Conservation (phyloP, 1,140 invertebrate genomes). For the Trichomalopsis sarcophagae region DNA sequence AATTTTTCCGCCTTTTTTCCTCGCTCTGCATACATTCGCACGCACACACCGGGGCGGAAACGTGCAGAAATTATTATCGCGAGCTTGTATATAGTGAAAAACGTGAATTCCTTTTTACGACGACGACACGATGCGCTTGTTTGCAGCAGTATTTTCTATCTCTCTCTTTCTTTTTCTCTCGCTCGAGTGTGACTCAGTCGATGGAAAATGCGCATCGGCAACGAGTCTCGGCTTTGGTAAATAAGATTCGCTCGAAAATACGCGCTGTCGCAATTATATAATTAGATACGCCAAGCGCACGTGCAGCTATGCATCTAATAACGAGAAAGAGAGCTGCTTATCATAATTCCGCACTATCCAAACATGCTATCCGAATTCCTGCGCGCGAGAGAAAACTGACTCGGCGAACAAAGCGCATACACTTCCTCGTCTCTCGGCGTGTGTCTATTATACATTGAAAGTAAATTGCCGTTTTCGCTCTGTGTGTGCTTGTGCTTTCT, state of each 20-base stretch:
- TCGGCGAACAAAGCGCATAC: neutral
- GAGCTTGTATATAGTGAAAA: too few relatives aligned
- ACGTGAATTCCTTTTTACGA: too few relatives aligned
- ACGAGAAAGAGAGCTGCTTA: neutral
- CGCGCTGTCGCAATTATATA: constrained; percentile 7
- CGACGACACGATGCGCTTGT: too few relatives aligned
- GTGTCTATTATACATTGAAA: neutral
- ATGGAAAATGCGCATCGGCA: neutral
- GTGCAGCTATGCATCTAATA: constrained; percentile 18
- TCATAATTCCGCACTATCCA: constrained; percentile 4
- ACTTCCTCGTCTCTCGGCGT: neutral
- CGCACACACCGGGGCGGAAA: too few relatives aligned
- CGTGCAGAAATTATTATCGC: too few relatives aligned
- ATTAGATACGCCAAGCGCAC: constrained; percentile 1
- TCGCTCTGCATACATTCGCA: too few relatives aligned
- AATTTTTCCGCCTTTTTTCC: too few relatives aligned
- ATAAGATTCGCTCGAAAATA: constrained; percentile 6
- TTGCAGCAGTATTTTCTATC: too few relatives aligned
- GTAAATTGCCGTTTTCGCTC: neutral
- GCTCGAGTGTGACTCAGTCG: neutral
- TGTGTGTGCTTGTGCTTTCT: too few relatives aligned
- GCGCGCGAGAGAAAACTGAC: neutral
- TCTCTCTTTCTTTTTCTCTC: too few relatives aligned
- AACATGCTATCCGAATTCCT: neutral
- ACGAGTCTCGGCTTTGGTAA: neutral